Percentiles rank a stretch among this genome's conserved stretches.
Evolutionary conservation across 1,140 invertebrate species (phyloP).

Genomic region (Streblospio benedicti): DNA sequence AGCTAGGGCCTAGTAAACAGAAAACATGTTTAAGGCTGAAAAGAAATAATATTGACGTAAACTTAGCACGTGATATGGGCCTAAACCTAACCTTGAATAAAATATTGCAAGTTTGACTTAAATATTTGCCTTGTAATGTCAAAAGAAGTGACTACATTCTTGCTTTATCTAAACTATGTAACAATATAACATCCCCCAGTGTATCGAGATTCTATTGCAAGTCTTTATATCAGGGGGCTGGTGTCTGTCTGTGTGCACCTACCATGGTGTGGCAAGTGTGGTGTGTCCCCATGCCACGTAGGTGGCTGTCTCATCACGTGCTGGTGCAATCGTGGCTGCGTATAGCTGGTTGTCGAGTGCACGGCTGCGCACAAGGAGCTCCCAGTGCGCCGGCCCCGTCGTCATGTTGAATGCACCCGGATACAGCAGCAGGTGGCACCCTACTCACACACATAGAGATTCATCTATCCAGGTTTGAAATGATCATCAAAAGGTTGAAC

Average conservation of each 20-base stretch:
- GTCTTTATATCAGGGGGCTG: background rate
- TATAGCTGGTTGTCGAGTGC: constrained; percentile 73
- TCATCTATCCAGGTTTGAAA: background rate
- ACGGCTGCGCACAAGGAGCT: constrained; percentile 66
- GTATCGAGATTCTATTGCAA: background rate
- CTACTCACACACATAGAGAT: constrained; percentile 49
- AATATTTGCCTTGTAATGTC: background rate
- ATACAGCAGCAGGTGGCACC: constrained; percentile 76
- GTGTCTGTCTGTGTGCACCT: constrained; percentile 4
- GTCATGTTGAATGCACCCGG: constrained; percentile 94
- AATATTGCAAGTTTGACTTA: background rate
- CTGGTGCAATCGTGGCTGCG: constrained; percentile 57
- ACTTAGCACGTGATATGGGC: no score
- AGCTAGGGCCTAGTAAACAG: no score
- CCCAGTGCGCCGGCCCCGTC: constrained; percentile 87
- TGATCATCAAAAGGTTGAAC: no score
- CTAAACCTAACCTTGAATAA: background rate
- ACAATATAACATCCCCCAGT: background rate
- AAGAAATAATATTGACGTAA: no score
- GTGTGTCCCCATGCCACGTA: constrained; percentile 88
- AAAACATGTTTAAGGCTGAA: no score
- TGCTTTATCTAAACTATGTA: background rate
- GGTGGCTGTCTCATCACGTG: constrained; percentile 59
- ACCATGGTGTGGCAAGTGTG: constrained; percentile 75
- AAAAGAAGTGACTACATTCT: background rate